phyloP scores from a whole-genome alignment of 1,140 invertebrate genomes.

The Gryllus bimaculatus region DNA sequence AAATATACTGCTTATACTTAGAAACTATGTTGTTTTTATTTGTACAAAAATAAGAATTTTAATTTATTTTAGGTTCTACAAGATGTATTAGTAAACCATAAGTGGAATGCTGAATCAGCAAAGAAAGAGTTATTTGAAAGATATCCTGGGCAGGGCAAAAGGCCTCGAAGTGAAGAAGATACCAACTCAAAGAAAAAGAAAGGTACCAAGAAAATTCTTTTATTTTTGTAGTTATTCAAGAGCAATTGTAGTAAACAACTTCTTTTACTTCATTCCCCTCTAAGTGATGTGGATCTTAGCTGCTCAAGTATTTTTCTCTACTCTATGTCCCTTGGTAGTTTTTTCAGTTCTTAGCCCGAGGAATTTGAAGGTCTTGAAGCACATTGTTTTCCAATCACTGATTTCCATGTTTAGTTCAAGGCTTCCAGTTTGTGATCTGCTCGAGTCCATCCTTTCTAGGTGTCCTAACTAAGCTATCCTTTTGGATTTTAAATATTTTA shows the following conservation, averaged over 20 bases:
- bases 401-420: no score
- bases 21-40: not conserved
- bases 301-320: not conserved
- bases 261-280: no score
- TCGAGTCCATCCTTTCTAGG: not conserved
- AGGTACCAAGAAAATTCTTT: not conserved
- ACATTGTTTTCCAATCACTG: not conserved
- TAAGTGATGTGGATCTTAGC: no score
- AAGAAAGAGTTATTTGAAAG: not conserved
- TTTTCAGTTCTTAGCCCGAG: not conserved
- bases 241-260: not conserved
- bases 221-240: not conserved
- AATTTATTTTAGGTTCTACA: constrained; percentile 11
- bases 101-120: constrained; percentile 17
- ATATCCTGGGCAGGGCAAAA: not conserved
- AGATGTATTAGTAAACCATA: constrained; percentile 16
- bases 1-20: not conserved
- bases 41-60: not conserved
- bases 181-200: not conserved
- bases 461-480: not conserved
- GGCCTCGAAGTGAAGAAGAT: not conserved
- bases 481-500: not conserved
- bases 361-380: not conserved
- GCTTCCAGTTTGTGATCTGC: no score
- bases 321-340: not conserved